Evolutionary conservation across 2,113 vertebrate genomes (phyloP).

Genomic region (Neotoma lepida): DNA sequence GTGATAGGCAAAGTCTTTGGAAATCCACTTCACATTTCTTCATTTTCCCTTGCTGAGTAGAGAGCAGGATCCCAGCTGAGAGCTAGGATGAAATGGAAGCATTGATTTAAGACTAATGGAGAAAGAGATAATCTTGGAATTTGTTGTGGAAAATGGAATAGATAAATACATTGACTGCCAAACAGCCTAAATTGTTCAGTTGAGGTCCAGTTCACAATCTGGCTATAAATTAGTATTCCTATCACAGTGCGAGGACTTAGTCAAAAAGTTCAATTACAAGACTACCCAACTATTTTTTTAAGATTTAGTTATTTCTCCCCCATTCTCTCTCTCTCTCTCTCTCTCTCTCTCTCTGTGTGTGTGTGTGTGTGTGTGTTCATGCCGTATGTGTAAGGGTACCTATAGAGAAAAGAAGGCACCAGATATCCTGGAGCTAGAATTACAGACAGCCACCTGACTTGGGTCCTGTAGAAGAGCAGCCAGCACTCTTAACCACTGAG

Average conservation of each 20-base stretch:
- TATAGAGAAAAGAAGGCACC: background rate
- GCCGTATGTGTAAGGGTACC: background rate
- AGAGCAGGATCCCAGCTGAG: background rate
- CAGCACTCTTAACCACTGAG: background rate
- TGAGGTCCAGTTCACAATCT: background rate
- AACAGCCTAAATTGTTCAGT: background rate
- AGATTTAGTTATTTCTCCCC: background rate
- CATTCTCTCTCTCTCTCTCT: background rate
- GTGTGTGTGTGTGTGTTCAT: background rate
- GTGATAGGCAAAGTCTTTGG: background rate
- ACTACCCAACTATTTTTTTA: background rate
- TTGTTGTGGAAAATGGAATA: background rate
- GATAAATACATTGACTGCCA: background rate
- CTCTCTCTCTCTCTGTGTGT: background rate
- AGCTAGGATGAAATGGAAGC: background rate
- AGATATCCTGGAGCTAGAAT: background rate
- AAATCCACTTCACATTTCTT: conserved; percentile 2
- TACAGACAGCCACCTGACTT: background rate
- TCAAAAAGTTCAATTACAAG: background rate
- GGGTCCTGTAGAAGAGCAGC: background rate
- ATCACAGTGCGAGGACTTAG: background rate
- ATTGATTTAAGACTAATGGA: background rate
- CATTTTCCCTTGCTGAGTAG: background rate
- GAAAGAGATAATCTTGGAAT: background rate
- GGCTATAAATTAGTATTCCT: background rate